These are phyloP conservation scores for Norana najaformis DNA, from an alignment of 2,888 invertebrate genomes.

Conservation along the genomic window DNA sequence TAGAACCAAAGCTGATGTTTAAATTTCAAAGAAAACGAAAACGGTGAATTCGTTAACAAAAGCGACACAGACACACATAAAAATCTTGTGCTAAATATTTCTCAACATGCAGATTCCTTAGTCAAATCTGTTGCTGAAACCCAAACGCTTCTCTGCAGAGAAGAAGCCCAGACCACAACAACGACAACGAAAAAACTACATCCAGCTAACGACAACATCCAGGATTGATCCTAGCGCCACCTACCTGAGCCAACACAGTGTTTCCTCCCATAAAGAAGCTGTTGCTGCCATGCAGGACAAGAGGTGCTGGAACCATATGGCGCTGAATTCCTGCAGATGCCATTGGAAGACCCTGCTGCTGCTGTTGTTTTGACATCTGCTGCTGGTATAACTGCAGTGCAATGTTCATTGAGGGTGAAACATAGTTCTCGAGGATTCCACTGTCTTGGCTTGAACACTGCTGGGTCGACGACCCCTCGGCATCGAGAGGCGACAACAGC, in stretches of 20 bases:
- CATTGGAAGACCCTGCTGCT: slow-evolving; percentile 25
- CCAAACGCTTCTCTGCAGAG: not conserved
- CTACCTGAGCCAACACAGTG: slow-evolving; percentile 25
- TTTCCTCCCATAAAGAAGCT: slow-evolving; percentile 29
- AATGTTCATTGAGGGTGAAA: not conserved
- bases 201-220: not conserved
- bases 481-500: slow-evolving; percentile 76
- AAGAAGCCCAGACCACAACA: not conserved
- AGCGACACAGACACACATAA: not conserved
- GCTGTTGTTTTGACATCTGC: slow-evolving; percentile 13
- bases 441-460: slow-evolving; percentile 25
- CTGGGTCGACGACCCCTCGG: slow-evolving; percentile 48
- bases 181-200: not conserved
- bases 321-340: slow-evolving; percentile 60
- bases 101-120: not conserved
- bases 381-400: slow-evolving; percentile 19
- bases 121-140: not conserved
- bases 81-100: not conserved
- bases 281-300: slow-evolving; percentile 49
- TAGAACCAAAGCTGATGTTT: not conserved
- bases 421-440: slow-evolving; percentile 18
- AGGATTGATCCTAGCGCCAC: not conserved
- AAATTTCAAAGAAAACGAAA: too few species aligned
- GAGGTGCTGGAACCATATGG: slow-evolving; percentile 55
- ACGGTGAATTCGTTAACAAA: not conserved